Evolutionary conservation across 2,113 vertebrate species (phyloP).

Genomic region (Ochotona curzoniae): DNA sequence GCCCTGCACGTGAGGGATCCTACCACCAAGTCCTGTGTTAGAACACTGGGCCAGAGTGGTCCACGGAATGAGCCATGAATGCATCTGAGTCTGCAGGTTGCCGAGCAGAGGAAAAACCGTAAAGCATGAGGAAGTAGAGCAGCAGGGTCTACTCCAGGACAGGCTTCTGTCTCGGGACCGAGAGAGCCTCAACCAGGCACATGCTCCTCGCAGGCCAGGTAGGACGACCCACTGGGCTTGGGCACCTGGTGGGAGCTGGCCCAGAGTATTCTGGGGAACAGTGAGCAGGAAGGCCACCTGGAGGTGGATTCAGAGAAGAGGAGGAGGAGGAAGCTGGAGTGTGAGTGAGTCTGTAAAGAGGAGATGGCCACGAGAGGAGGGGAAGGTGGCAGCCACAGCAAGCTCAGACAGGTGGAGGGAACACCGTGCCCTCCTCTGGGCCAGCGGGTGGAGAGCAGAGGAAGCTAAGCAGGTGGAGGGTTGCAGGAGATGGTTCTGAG

Average conservation of each 20-base stretch:
- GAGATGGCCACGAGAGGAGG: accelerated
- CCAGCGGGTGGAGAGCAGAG: neutral
- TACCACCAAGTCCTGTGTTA: too few species aligned
- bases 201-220: neutral
- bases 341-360: neutral
- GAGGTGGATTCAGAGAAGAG: neutral
- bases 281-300: accelerated
- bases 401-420: neutral
- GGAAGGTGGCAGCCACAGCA: neutral
- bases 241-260: neutral
- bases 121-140: neutral
- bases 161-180: neutral
- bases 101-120: neutral
- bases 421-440: too few species aligned
- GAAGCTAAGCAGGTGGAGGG: neutral
- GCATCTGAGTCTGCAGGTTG: neutral
- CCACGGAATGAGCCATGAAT: too few species aligned
- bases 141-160: accelerated
- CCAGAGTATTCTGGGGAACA: neutral
- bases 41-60: too few species aligned
- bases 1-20: accelerated
- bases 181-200: neutral
- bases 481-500: neutral
- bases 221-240: neutral
- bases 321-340: neutral